These are phyloP conservation scores for Crematogaster levior DNA, from an alignment of 2,888 invertebrate genomes.

Conservation along the genomic window DNA sequence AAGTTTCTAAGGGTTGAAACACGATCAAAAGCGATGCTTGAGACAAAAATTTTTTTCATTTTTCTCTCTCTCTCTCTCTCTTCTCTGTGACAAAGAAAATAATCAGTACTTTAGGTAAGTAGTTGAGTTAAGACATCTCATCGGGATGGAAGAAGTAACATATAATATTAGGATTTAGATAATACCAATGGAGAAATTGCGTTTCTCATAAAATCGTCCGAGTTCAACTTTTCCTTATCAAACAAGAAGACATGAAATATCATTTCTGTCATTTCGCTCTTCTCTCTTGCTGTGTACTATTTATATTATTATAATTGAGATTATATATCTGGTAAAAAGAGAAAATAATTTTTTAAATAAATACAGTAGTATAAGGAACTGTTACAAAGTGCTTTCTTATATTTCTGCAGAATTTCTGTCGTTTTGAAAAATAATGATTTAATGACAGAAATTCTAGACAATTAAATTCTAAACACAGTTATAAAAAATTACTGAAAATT, in stretches of 20 bases:
- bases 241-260: slow-evolving; percentile 7
- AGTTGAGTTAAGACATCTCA: slow-evolving; percentile 14
- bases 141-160: slow-evolving; percentile 20
- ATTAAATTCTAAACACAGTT: neutral
- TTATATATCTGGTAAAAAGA: neutral
- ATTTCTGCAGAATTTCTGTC: neutral
- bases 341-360: neutral
- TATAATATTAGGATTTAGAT: slow-evolving; percentile 40
- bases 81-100: slow-evolving; percentile 11
- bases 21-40: neutral
- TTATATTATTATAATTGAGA: slow-evolving; percentile 15
- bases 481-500: slow-evolving; percentile 18
- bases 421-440: neutral
- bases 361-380: neutral
- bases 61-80: neutral
- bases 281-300: neutral
- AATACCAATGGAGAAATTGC: slow-evolving; percentile 41
- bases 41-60: slow-evolving; percentile 30
- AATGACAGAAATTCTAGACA: neutral
- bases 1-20: neutral
- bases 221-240: slow-evolving; percentile 10
- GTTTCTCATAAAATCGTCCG: neutral
- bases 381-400: neutral
- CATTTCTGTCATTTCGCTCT: neutral
- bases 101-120: slow-evolving; percentile 42